phyloP scores from a whole-genome alignment of 2,888 invertebrate genomes.

The Ormia ochracea region DNA sequence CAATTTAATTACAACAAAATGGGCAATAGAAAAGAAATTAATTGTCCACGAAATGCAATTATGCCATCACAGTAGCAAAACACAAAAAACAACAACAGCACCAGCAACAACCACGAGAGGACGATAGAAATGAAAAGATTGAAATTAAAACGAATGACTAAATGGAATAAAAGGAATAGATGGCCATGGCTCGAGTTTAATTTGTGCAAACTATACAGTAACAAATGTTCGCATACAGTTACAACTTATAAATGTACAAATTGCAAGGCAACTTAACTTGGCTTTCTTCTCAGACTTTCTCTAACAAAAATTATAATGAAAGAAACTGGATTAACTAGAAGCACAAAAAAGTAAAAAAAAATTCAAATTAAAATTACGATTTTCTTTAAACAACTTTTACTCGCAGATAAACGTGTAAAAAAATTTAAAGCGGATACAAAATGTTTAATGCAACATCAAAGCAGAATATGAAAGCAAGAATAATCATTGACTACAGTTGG shows the following conservation, averaged over 20 bases:
- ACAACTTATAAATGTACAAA: slow-evolving; percentile 22
- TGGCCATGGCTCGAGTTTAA: slow-evolving; percentile 44
- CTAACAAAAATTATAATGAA: neutral
- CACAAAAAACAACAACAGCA: too few species aligned
- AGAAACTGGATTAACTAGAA: neutral
- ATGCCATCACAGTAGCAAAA: slow-evolving; percentile 69
- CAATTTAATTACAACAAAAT: slow-evolving; percentile 77
- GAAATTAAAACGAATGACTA: slow-evolving; percentile 59
- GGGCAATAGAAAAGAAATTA: slow-evolving; percentile 77
- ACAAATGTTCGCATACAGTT: neutral
- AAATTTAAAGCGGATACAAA: slow-evolving; percentile 1
- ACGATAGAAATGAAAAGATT: slow-evolving; percentile 47
- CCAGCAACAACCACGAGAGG: slow-evolving; percentile 22
- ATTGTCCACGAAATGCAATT: slow-evolving; percentile 78
- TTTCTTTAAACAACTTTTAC: slow-evolving; percentile 1
- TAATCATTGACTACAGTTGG: neutral
- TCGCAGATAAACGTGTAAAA: neutral
- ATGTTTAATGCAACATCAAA: slow-evolving; percentile 20
- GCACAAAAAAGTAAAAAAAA: neutral
- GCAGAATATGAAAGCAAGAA: slow-evolving; percentile 8
- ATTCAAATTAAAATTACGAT: slow-evolving; percentile 15
- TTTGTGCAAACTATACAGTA: slow-evolving; percentile 22
- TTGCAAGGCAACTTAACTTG: slow-evolving; percentile 34
- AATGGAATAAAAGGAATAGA: slow-evolving; percentile 29
- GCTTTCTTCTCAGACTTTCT: neutral